Evolutionary conservation across 37 sponge, comb jelly and placozoan genomes (phyloP).

Genomic region (Eunapius fragilis): DNA sequence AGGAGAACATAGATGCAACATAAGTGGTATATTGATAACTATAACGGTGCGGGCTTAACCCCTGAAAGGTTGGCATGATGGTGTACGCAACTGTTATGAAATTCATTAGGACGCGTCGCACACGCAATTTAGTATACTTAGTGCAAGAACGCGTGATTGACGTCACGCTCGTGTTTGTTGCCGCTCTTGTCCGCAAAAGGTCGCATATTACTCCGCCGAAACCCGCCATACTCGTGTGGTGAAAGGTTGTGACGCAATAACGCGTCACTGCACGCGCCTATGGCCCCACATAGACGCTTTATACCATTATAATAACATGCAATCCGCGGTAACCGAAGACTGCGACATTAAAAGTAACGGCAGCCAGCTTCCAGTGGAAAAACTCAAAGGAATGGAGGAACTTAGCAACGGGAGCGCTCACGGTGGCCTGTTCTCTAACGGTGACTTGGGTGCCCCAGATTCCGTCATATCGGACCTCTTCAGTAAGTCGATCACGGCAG

Average conservation of each 20-base stretch:
- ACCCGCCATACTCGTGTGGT: not conserved
- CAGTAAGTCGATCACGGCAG: conserved; percentile 24
- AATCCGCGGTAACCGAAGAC: not conserved
- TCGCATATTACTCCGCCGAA: not conserved
- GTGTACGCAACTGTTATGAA: too few species aligned
- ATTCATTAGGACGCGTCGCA: too few species aligned
- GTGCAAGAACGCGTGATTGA: too few species aligned
- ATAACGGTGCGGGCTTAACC: too few species aligned
- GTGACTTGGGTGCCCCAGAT: conserved; percentile 14
- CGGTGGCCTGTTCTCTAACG: not conserved
- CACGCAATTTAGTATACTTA: too few species aligned
- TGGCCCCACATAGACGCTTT: not conserved
- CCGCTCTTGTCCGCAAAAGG: too few species aligned
- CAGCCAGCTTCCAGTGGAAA: too few species aligned
- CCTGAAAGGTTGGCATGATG: too few species aligned
- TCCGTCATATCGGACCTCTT: conserved; percentile 44
- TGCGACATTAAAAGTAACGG: not conserved
- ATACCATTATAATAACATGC: not conserved
- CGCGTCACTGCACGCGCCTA: not conserved
- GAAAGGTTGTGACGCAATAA: not conserved
- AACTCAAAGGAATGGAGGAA: not conserved
- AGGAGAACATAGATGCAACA: too few species aligned
- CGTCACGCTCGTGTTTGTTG: too few species aligned
- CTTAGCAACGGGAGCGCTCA: not conserved
- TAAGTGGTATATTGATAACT: too few species aligned